phyloP scores from a whole-genome alignment of 2,797 vertebrate species.

The Falco cherrug region DNA sequence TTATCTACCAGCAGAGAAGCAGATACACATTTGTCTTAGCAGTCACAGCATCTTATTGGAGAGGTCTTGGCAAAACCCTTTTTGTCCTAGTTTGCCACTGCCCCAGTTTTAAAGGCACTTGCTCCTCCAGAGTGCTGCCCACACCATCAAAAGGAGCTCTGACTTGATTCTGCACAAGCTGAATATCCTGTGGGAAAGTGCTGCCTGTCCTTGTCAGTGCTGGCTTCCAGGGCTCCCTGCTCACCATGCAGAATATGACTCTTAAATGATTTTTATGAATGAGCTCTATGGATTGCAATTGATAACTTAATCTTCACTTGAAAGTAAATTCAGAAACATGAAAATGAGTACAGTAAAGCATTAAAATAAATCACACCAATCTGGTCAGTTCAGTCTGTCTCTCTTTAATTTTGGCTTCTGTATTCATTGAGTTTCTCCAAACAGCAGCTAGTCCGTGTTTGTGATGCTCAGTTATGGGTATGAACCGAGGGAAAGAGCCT shows the following conservation, averaged over 20 bases:
- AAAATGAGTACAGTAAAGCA: constrained; percentile 18
- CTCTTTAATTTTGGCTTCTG: background rate
- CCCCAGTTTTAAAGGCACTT: background rate
- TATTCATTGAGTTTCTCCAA: background rate
- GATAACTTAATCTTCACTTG: constrained; percentile 29
- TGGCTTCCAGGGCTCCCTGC: background rate
- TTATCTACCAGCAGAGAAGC: background rate
- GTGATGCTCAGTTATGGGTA: background rate
- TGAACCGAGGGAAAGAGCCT: background rate
- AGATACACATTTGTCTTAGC: background rate
- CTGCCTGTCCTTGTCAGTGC: background rate
- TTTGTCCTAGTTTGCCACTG: constrained; percentile 17
- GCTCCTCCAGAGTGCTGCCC: background rate
- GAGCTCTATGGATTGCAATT: constrained; percentile 54
- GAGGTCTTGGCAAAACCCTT: background rate
- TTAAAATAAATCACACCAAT: constrained; percentile 5
- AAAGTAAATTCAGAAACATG: constrained; percentile 13
- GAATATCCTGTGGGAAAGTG: background rate
- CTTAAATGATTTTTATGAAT: constrained; percentile 56
- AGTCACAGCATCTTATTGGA: background rate
- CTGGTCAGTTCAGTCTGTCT: background rate
- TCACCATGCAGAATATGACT: background rate
- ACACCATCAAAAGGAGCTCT: background rate
- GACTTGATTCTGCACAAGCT: background rate
- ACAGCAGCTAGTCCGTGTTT: background rate